Percentiles rank a stretch among this genome's conserved stretches.
Evolutionary conservation across 2,888 invertebrate species (phyloP).

Genomic region (Cheilosia variabilis): DNA sequence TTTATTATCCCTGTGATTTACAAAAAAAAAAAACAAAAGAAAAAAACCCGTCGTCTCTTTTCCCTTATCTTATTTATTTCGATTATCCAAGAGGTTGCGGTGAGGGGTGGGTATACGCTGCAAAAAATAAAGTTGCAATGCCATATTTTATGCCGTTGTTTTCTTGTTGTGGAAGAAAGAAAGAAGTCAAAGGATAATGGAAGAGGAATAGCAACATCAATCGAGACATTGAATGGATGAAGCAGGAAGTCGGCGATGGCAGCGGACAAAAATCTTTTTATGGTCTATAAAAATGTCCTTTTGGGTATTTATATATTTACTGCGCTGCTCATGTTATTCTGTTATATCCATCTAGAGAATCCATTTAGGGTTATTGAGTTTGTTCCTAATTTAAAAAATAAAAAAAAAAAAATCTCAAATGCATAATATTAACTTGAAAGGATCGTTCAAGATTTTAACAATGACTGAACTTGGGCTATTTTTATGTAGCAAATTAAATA

Average conservation of each 20-base stretch:
- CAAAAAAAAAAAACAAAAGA: slow-evolving; percentile 8
- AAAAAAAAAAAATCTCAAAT: neutral
- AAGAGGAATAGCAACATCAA: slow-evolving; percentile 4
- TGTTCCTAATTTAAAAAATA: neutral
- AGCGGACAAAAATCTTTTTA: slow-evolving; percentile 58
- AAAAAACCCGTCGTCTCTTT: slow-evolving; percentile 43
- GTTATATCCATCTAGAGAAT: slow-evolving; percentile 47
- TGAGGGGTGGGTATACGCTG: slow-evolving; percentile 3
- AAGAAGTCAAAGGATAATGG: slow-evolving; percentile 42
- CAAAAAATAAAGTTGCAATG: slow-evolving; percentile 52
- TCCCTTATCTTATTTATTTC: slow-evolving; percentile 67
- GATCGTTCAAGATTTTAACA: slow-evolving; percentile 33
- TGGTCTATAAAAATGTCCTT: slow-evolving; percentile 67
- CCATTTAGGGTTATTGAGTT: slow-evolving; percentile 58
- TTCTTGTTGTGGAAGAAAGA: slow-evolving; percentile 20
- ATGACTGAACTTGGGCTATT: neutral
- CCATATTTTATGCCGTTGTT: slow-evolving; percentile 38
- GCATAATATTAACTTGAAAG: slow-evolving; percentile 31
- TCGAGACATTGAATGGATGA: slow-evolving; percentile 1
- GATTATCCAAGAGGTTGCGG: slow-evolving; percentile 27
- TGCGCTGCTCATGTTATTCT: slow-evolving; percentile 38
- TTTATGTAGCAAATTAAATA: slow-evolving; percentile 28
- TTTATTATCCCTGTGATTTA: slow-evolving; percentile 71
- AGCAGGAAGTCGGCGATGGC: slow-evolving; percentile 6
- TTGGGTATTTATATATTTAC: slow-evolving; percentile 57